Percentiles rank a stretch among this genome's conserved stretches.
phyloP scores from a whole-genome alignment of 2,113 vertebrate species.

The Malaclemys terrapin region DNA sequence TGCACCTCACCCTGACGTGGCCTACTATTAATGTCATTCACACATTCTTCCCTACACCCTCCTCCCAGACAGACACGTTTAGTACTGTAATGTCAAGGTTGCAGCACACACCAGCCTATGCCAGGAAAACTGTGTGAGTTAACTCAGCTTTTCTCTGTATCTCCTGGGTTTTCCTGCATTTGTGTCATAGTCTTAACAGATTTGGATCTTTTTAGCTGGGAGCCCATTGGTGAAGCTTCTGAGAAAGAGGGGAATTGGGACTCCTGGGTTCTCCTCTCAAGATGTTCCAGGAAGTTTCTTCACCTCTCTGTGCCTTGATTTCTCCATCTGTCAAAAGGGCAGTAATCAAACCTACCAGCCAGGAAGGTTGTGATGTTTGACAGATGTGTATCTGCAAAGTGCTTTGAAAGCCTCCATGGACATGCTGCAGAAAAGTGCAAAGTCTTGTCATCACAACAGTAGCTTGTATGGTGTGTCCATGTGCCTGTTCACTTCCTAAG shows the following conservation, averaged over 20 bases:
- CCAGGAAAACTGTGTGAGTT: background rate
- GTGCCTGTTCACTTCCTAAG: background rate
- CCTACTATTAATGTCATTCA: background rate
- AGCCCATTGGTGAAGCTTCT: background rate
- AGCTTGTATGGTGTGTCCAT: background rate
- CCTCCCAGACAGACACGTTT: background rate
- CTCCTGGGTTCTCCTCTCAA: background rate
- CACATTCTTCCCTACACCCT: background rate
- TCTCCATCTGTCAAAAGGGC: background rate
- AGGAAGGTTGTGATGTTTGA: fast-evolving
- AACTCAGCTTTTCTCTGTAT: background rate
- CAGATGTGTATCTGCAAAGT: background rate
- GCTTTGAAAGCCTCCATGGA: background rate
- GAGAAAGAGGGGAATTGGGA: too few species aligned
- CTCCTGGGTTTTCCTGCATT: background rate
- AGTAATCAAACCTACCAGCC: fast-evolving
- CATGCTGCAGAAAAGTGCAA: fast-evolving
- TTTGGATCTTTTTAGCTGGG: background rate
- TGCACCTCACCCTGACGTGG: background rate
- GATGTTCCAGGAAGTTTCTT: background rate
- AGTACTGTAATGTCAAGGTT: background rate
- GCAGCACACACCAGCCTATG: background rate
- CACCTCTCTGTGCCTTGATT: fast-evolving
- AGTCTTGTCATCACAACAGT: fast-evolving
- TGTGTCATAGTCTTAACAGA: background rate